Percentiles rank a stretch among this genome's conserved stretches.
phyloP scores from a whole-genome alignment of 2,888 invertebrate genomes.

The Axea sp. region DNA sequence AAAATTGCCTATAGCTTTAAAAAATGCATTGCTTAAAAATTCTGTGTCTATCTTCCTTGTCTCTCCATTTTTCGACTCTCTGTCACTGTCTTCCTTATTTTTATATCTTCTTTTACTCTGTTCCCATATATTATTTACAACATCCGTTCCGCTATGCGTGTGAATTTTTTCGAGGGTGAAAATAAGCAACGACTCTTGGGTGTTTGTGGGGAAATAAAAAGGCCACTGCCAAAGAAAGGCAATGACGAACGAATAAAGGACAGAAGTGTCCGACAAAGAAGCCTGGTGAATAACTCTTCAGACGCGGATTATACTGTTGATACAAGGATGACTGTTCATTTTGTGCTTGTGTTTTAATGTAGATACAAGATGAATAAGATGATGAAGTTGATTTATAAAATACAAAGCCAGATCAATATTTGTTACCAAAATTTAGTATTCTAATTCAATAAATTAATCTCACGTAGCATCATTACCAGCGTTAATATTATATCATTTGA shows the following conservation, averaged over 20 bases:
- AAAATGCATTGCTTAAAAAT: constrained; percentile 57
- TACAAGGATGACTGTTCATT: constrained; percentile 31
- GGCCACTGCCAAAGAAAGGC: constrained; percentile 32
- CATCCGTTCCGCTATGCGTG: constrained; percentile 40
- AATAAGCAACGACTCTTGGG: constrained; percentile 31
- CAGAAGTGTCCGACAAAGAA: constrained; percentile 39
- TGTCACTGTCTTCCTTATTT: background rate
- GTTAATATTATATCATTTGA: no score
- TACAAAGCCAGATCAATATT: no score
- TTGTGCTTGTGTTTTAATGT: no score
- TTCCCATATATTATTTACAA: constrained; percentile 24
- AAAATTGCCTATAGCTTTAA: constrained; percentile 46
- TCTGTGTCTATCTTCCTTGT: constrained; percentile 3
- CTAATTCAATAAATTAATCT: no score
- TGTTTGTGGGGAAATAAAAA: constrained; percentile 16
- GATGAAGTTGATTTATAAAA: constrained; percentile 4
- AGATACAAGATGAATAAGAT: constrained; percentile 2
- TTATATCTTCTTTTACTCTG: constrained; percentile 17
- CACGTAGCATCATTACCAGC: no score
- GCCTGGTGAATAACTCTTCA: constrained; percentile 39
- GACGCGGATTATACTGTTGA: constrained; percentile 28
- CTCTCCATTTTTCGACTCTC: background rate
- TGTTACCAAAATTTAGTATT: no score
- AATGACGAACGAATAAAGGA: constrained; percentile 45
- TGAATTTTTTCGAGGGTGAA: constrained; percentile 59